Base-by-base conservation (phyloP, 2,888 invertebrate genomes). In the Lasioglossum lativentre region DNA sequence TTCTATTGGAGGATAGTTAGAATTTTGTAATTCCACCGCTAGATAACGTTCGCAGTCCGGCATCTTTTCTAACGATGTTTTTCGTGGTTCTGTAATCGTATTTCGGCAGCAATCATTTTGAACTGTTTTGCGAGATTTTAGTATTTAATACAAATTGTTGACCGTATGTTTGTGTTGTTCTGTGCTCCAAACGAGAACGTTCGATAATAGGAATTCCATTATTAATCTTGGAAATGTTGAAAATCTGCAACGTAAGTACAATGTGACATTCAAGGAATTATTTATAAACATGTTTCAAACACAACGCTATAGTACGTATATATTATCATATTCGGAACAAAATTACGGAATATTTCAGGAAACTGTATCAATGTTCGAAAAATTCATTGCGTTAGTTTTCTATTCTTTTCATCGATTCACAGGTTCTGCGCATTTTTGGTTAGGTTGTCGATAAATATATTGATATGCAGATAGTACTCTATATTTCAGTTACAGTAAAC, bases 221-320 rank as follows among this genome's bases (percentile, higher is more conserved):
- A 12, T 45, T 34, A 34, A 19, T 38, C 52, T 23, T 3, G n/a
- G 52, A 63, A 27, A n/a, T 56, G 12, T 42, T 19, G 30, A 6
- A 47, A 59, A 34, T 30, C 56, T 30, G 59, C 52, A 71, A 63
- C 47, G 83, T 85, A 83, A 83, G 85, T 85, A 83, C 45, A 38
- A 45, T 66, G 14, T 78, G 42, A 78, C 52, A 75, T 78, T 83
- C 30, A 83, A 73, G 71, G 45, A 78, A 30, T 78, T 23, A 71
- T 56, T 75, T 78, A 12, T 63, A 27, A 77, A 38, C 30, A 40
- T n/a, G 23, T 27, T 52, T 52, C 1, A 45, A 71, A 63, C 52
- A 4, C 8, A 30, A 19, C n/a, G 45, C 27, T n/a, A 47, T n/a
- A 38, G n/a, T n/a, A 12, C 23, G 45, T 23, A 45, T 4, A n/a